phyloP scores from a whole-genome alignment of 2,797 vertebrate species.

The Caiman crocodilus region DNA sequence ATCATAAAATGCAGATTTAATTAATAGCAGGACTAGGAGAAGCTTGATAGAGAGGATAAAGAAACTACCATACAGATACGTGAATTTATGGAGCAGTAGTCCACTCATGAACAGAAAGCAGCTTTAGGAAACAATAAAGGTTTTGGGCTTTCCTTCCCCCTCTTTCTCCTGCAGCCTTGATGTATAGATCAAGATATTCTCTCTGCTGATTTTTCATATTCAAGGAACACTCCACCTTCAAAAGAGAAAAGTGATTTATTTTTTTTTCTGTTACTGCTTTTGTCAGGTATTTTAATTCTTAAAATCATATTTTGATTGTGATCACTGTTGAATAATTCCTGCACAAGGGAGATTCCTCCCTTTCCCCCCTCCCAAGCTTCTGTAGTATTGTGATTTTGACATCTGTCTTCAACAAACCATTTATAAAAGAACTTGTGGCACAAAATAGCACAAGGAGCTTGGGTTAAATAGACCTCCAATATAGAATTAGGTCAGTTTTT shows the following conservation, averaged over 20 bases:
- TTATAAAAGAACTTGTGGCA: constrained; percentile 10
- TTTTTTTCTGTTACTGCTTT: neutral
- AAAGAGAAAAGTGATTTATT: neutral
- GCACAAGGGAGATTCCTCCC: neutral
- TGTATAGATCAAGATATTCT: neutral
- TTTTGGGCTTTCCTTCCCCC: neutral
- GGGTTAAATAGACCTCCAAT: constrained; percentile 20
- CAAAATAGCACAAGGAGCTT: constrained; percentile 1
- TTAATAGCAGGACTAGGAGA: neutral
- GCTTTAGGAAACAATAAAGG: constrained; percentile 11
- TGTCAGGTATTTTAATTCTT: neutral
- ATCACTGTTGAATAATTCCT: constrained; percentile 14
- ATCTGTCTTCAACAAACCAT: constrained; percentile 16
- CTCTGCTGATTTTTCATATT: neutral
- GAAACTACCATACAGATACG: neutral
- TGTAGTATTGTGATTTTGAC: constrained; percentile 17
- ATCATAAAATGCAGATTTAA: neutral
- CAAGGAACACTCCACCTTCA: constrained; percentile 21
- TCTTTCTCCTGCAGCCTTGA: neutral
- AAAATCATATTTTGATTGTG: neutral
- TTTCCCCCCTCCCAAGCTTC: neutral
- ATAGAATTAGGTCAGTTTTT: constrained; percentile 70
- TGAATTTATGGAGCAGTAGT: neutral
- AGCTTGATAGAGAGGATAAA: neutral
- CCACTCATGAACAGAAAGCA: neutral